A percentile compares a stretch with the other conserved stretches of the same genome.
Conservation (phyloP, 1,140 invertebrate genomes). For the Bombus superbus region DNA sequence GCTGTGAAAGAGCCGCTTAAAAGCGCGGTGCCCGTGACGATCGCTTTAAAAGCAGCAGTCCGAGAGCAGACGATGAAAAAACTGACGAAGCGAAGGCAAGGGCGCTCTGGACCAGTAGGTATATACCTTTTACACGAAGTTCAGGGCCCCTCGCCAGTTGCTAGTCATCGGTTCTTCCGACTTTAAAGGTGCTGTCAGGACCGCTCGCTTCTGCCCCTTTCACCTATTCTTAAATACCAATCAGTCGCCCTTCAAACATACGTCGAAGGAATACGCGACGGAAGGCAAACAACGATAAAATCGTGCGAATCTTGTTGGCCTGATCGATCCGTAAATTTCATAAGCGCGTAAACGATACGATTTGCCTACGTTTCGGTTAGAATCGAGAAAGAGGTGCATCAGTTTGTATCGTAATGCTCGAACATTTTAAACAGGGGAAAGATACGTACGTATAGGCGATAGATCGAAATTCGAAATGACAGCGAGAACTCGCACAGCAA, state of each 20-base stretch:
- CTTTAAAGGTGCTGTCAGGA: conserved; percentile 70
- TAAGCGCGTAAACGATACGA: too few relatives aligned
- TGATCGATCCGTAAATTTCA: too few relatives aligned
- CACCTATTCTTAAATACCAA: not conserved
- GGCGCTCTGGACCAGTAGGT: conserved; percentile 73
- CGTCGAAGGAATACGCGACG: too few relatives aligned
- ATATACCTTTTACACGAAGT: conserved; percentile 70
- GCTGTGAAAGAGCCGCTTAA: conserved; percentile 67
- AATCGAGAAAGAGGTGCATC: too few relatives aligned
- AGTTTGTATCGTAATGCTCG: too few relatives aligned
- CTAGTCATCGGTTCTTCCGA: conserved; percentile 68
- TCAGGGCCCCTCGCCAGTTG: conserved; percentile 67
- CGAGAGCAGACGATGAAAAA: conserved; percentile 76
- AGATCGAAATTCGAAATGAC: not conserved
- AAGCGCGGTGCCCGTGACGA: conserved; percentile 71
- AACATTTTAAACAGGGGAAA: too few relatives aligned
- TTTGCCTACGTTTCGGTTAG: too few relatives aligned
- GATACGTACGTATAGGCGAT: too few relatives aligned
- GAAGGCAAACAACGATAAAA: not conserved
- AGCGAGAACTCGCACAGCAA: not conserved
- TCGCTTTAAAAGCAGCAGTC: conserved; percentile 71
- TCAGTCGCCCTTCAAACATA: not conserved
- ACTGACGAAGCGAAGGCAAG: conserved; percentile 70
- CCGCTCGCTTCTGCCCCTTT: conserved; percentile 9
- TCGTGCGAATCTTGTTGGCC: too few relatives aligned